Base-by-base conservation (phyloP, 2,888 invertebrate species). In the Chalcosyrphus nemorum region DNA sequence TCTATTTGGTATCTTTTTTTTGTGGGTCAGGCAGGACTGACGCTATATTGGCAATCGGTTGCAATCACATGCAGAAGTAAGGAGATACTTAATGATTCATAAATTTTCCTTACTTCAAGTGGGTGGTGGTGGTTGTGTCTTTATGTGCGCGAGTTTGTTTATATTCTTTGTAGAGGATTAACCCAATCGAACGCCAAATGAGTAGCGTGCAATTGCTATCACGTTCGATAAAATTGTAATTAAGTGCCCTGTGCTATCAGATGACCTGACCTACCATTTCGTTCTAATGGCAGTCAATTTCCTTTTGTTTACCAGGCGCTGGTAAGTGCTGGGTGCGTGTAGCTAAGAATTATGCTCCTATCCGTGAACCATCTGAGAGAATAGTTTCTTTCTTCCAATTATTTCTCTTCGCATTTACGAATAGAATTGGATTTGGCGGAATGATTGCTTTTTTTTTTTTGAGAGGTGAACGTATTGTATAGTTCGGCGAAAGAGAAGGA, bases 201-300 rank as follows among this genome's bases (percentile, higher is more conserved):
- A 52, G 35, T 66, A 38, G 41, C 52, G 61, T 72, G 61, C 52
- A 72, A 61, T 72, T 61, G 27, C 59, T 29, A 43, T 59, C 43
- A 61, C 72, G 61, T 72, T 72, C 72, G 61, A 61, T 61, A 50
- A 43, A 72, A 61, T 72, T 61, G 72, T 72, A 72, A 72, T 72
- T 72, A 72, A 72, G 41, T 61, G 52, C 61, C 61, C 17, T 29
- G 52, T 61, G 52, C 52, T 72, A 61, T 61, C 61, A 15, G 41
- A 47, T 59, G 59, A 19, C 71, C 38, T 61, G 61, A 29, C 15
- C 32, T 43, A 41, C 15, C 43, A 24, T 21, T 61, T 61, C 52
- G 17, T 21, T n/a, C 43, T 72, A 61, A 41, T 52, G 52, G 52
- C 13, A 27, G 43, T 47, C 61, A 61, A 32, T 72, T 63, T 52